These are phyloP conservation scores for Bombus confusus DNA, from an alignment of 1,140 invertebrate species.

Conservation along the genomic window DNA sequence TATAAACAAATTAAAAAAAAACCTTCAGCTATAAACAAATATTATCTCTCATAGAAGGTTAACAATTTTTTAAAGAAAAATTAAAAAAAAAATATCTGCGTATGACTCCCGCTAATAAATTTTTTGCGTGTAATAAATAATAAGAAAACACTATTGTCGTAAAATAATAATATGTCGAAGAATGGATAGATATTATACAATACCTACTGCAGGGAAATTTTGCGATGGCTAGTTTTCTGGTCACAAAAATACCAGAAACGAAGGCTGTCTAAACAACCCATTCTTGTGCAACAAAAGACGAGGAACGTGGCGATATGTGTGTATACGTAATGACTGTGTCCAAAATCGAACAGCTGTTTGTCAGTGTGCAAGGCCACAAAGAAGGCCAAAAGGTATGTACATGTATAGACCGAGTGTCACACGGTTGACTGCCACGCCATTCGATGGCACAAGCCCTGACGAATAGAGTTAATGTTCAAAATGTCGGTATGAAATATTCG, in stretches of 20 bases:
- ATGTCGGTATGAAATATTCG: constrained; percentile 68
- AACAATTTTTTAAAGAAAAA: too few species aligned
- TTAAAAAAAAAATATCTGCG: too few species aligned
- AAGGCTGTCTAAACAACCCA: constrained; percentile 60
- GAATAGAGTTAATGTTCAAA: constrained; percentile 67
- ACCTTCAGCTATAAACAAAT: too few species aligned
- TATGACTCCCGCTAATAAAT: too few species aligned
- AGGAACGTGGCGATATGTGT: constrained; percentile 36
- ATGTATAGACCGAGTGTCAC: constrained; percentile 40
- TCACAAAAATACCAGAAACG: constrained; percentile 50
- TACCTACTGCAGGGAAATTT: not conserved
- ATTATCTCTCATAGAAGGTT: too few species aligned
- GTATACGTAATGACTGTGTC: constrained; percentile 60
- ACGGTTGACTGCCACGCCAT: constrained; percentile 48
- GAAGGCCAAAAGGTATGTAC: constrained; percentile 43
- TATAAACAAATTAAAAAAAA: too few species aligned
- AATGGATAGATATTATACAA: not conserved
- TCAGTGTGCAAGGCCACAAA: constrained; percentile 36
- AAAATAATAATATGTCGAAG: not conserved
- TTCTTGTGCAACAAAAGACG: constrained; percentile 49
- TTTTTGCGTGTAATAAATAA: too few species aligned
- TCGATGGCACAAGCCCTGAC: constrained; percentile 59
- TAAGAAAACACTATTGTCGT: too few species aligned
- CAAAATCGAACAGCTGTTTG: constrained; percentile 58
- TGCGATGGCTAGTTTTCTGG: constrained; percentile 10